These are phyloP conservation scores for Eleutherodactylus coqui DNA, from an alignment of 2,797 vertebrate species.

Conservation along the genomic window DNA sequence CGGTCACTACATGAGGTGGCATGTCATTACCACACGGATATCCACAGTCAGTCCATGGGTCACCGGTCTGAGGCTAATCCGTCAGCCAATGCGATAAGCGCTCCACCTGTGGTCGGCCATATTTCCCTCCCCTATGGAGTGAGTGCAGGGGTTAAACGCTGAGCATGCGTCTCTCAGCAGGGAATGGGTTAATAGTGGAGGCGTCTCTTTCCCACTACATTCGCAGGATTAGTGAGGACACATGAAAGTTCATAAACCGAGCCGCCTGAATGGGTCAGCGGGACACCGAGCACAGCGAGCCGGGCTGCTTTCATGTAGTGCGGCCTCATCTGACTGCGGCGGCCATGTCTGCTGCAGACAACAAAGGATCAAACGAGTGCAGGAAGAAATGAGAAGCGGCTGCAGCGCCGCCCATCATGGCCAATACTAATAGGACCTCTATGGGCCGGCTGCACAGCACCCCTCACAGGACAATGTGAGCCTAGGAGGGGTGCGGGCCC, in stretches of 20 bases:
- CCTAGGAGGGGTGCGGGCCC: no score
- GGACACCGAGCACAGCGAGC: slow-evolving; percentile 25
- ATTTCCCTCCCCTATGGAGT: no score
- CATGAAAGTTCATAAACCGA: slow-evolving; percentile 42
- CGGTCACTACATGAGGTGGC: no score
- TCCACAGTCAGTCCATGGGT: no score
- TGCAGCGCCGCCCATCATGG: slow-evolving; percentile 6
- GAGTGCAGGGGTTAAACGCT: neutral
- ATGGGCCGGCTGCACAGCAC: no score
- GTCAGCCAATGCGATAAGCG: neutral
- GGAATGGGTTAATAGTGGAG: slow-evolving; percentile 1
- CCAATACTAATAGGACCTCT: neutral
- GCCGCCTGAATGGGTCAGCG: slow-evolving; percentile 54
- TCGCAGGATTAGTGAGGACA: slow-evolving; percentile 37
- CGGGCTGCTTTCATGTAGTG: slow-evolving; percentile 36
- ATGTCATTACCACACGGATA: no score
- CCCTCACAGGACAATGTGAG: no score
- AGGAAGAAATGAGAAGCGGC: slow-evolving; percentile 48
- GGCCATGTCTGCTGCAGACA: slow-evolving; percentile 16
- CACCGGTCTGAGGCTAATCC: no score
- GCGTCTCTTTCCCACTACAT: neutral
- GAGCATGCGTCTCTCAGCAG: slow-evolving; percentile 15
- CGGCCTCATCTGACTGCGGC: slow-evolving; percentile 4
- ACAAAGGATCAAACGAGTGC: slow-evolving; percentile 55
- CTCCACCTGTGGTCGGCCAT: neutral